Evolutionary conservation across 2,888 invertebrate species (phyloP), one percentile per base, ranked within the genome.

Genomic region (Gari tellinella): DNA sequence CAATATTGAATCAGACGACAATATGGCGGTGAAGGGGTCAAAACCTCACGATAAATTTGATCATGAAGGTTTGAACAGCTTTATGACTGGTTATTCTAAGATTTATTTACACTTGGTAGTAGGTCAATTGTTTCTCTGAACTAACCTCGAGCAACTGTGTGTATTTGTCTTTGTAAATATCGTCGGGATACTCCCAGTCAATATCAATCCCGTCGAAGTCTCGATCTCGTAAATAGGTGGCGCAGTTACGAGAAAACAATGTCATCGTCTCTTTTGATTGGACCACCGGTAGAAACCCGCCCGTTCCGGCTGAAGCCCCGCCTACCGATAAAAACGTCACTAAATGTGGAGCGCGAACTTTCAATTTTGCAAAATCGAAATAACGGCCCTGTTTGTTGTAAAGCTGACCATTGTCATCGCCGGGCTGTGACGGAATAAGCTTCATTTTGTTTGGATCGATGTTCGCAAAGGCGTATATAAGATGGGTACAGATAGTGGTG

Each of bases 401-500:
- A 7, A 65, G 19, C 26, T 63, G 38, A 38, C 79, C 79, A 46
- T 81, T 79, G 31, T 80, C 82, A 25, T 82, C 82, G 10, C 57
- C 63, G 3, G n/a, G 19, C 23, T 72, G 26, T 10, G 73, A 62
- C 17, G 40, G 52, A 4, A 58, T 19, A 0, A 86, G 79, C 48
- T 96, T 96, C 65, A 98, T 93, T 89, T 97, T 96, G 74, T 97
- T 96, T 89, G 97, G 97, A 93, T 99, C 97, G 92, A 99, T 94
- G 97, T 97, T 98, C 0, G 98, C 99, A 92, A 99, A 99, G 17
- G 99, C 97, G 93, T 97, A 99, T 88, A 99, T 96, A 84, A 99
- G 93, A 93, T 99, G 99, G 0, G 99, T 98, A 93, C 99, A 99
- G 43, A 99, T 94, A 90, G 97, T 96, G 0, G 97, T 96, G 69